Evolutionary conservation across 2,888 invertebrate genomes (phyloP).

Genomic region (Pachycephus smyrnensis): DNA sequence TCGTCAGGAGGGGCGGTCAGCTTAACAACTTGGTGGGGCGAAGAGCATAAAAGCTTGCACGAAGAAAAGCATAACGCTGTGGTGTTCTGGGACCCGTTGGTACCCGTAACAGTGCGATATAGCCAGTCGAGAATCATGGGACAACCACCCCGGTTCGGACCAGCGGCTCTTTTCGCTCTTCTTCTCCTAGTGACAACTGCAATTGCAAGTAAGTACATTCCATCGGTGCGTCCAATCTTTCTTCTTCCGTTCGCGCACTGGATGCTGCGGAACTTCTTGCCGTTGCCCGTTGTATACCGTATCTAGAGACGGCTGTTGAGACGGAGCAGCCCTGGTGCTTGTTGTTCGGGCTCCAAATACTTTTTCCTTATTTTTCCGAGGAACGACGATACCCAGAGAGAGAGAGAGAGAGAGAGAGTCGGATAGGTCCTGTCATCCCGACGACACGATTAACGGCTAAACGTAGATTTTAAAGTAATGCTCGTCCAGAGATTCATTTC

Average conservation of each 20-base stretch:
- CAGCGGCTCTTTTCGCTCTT: conserved; percentile 50
- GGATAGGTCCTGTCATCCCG: too few species aligned
- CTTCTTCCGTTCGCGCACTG: too few species aligned
- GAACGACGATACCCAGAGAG: background rate
- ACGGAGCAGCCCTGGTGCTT: too few species aligned
- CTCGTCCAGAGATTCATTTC: too few species aligned
- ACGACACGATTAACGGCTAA: too few species aligned
- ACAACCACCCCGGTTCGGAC: conserved; percentile 56
- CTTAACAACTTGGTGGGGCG: too few species aligned
- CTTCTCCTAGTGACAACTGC: conserved; percentile 42
- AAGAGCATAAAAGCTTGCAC: conserved; percentile 64
- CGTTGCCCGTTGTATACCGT: background rate
- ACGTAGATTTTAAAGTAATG: too few species aligned
- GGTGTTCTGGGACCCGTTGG: conserved; percentile 54
- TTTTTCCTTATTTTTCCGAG: too few species aligned
- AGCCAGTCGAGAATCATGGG: conserved; percentile 52
- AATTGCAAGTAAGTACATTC: conserved; percentile 49
- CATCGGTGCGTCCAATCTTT: too few species aligned
- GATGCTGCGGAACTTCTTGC: conserved; percentile 5
- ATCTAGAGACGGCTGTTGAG: conserved; percentile 17
- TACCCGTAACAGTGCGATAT: conserved; percentile 42
- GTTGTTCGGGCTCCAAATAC: too few species aligned
- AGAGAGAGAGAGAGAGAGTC: conserved; percentile 5
- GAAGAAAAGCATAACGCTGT: conserved; percentile 62
- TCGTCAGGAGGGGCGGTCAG: too few species aligned